phyloP scores from a whole-genome alignment of 2,797 vertebrate species.

The Lemur catta region DNA sequence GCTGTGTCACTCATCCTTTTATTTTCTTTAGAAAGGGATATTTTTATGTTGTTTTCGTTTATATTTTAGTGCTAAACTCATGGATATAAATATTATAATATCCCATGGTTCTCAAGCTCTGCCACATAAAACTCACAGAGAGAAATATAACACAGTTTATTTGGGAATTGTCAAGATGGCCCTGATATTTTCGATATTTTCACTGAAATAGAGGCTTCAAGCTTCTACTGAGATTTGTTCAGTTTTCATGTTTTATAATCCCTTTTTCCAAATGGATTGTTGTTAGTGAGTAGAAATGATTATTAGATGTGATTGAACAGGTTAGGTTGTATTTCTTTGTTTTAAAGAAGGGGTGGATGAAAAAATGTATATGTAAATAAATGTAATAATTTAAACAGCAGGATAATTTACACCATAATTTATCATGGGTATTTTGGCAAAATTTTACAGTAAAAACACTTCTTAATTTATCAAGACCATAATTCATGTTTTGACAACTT shows the following conservation, averaged over 20 bases:
- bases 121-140: not conserved
- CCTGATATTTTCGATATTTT: not conserved
- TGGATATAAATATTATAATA: not conserved
- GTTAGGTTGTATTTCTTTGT: not conserved
- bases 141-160: not conserved
- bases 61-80: not conserved
- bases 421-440: not conserved
- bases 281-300: not conserved
- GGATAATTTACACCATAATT: not conserved
- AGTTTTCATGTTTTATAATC: not conserved
- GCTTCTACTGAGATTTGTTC: not conserved
- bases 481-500: not conserved
- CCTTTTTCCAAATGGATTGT: not conserved
- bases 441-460: not conserved
- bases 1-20: no score
- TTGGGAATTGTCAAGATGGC: not conserved
- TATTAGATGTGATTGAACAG: not conserved
- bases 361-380: not conserved
- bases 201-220: not conserved
- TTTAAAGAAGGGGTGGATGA: not conserved
- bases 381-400: not conserved
- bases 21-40: not conserved
- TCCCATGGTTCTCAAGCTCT: not conserved
- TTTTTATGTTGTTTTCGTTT: not conserved
- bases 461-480: not conserved